These are phyloP conservation scores for Merops nubicus DNA, from an alignment of 2,113 vertebrate genomes.

Conservation along the genomic window DNA sequence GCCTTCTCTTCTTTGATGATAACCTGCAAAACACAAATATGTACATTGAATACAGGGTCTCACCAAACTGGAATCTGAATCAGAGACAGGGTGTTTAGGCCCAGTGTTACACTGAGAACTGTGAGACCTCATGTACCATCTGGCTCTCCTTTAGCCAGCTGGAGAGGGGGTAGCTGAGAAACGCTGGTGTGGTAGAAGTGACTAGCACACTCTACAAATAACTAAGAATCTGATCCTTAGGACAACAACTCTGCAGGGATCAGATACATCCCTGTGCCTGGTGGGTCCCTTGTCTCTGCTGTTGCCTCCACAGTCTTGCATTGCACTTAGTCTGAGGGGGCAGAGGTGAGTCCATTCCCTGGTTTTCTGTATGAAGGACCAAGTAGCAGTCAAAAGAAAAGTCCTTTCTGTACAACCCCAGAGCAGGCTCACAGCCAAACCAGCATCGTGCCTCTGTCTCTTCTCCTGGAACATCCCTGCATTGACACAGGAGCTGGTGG, in stretches of 20 bases:
- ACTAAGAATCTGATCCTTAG: not conserved
- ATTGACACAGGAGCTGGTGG: not conserved
- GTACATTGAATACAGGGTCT: not conserved
- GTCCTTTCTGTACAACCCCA: not conserved
- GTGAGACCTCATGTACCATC: not conserved
- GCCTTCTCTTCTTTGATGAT: constrained; percentile 91
- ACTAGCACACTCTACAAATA: not conserved
- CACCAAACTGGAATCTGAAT: not conserved
- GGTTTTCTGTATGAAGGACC: not conserved
- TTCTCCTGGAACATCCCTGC: not conserved
- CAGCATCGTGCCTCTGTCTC: not conserved
- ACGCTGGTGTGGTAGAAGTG: not conserved
- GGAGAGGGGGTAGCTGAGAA: not conserved
- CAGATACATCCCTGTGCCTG: not conserved
- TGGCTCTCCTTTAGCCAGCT: not conserved
- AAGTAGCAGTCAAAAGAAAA: not conserved
- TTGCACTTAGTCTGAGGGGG: not conserved
- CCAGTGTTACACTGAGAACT: not conserved
- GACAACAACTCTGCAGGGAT: not conserved
- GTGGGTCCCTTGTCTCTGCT: not conserved
- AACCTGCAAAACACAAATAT: constrained; percentile 76
- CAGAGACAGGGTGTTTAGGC: not conserved
- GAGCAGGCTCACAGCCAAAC: not conserved
- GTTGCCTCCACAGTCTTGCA: not conserved
- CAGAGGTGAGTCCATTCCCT: not conserved